These are phyloP conservation scores for Aplocera efformata DNA, from an alignment of 2,888 invertebrate species.

Conservation along the genomic window DNA sequence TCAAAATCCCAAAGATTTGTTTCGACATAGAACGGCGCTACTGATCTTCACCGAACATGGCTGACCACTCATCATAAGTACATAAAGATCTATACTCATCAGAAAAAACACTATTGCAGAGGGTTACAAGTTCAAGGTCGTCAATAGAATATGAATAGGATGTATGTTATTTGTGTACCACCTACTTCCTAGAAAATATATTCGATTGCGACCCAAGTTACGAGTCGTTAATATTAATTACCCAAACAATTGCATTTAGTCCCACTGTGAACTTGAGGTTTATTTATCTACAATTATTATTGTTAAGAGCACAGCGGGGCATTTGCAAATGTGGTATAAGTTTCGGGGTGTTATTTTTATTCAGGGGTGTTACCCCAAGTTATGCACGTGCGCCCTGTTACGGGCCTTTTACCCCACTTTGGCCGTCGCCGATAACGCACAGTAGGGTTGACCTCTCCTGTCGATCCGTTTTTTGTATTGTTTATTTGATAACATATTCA, in stretches of 20 bases:
- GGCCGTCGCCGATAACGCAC: conserved; percentile 31
- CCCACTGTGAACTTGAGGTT: conserved; percentile 48
- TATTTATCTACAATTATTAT: conserved; percentile 69
- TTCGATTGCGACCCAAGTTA: too few relatives aligned
- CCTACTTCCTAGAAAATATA: not conserved
- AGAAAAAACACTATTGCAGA: conserved; percentile 1
- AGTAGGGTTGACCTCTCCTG: conserved; percentile 64
- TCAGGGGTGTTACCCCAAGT: conserved; percentile 25
- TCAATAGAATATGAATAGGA: too few relatives aligned
- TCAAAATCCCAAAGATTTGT: too few relatives aligned
- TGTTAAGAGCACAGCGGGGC: conserved; percentile 44
- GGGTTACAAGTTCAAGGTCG: conserved; percentile 12
- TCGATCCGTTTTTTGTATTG: conserved; percentile 45
- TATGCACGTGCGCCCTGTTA: conserved; percentile 69
- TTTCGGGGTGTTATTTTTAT: conserved; percentile 54
- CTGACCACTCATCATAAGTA: too few relatives aligned
- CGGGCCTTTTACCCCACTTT: conserved; percentile 47
- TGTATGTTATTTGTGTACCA: too few relatives aligned
- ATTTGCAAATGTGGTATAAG: conserved; percentile 60
- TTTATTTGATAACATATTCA: conserved; percentile 39
- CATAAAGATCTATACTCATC: too few relatives aligned
- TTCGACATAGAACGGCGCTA: too few relatives aligned
- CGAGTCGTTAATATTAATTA: conserved; percentile 14
- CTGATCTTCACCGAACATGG: too few relatives aligned
- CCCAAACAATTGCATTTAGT: conserved; percentile 25